Conservation (phyloP, 2,888 invertebrate genomes). For the Podabrus alpinus region DNA sequence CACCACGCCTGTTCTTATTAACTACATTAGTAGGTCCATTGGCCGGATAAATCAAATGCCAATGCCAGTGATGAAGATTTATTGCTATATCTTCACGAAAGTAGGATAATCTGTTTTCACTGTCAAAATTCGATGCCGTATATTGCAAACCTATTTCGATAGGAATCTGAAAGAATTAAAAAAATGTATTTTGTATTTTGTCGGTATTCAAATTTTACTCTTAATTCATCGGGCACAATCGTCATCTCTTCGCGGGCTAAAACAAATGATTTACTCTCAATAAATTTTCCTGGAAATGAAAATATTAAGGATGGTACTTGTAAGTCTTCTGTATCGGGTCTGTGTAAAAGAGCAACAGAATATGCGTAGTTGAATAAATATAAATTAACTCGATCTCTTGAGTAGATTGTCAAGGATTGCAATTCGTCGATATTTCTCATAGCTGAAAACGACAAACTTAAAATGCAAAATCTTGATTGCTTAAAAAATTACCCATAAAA, state of each 20-base stretch:
- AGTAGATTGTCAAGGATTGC: slow-evolving; percentile 69
- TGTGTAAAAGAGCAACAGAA: slow-evolving; percentile 76
- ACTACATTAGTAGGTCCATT: slow-evolving; percentile 67
- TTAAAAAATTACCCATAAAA: slow-evolving; percentile 64
- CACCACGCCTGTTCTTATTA: slow-evolving; percentile 76
- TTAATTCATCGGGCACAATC: slow-evolving; percentile 63
- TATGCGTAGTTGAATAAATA: slow-evolving; percentile 80
- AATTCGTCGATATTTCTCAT: slow-evolving; percentile 74
- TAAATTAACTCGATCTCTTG: slow-evolving; percentile 76
- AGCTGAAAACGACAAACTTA: slow-evolving; percentile 52
- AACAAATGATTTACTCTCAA: slow-evolving; percentile 73
- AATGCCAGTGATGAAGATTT: slow-evolving; percentile 90
- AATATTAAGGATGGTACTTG: slow-evolving; percentile 75
- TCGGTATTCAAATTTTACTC: slow-evolving; percentile 59
- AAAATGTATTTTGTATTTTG: not conserved
- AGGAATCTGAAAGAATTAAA: slow-evolving; percentile 59
- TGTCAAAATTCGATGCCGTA: slow-evolving; percentile 74
- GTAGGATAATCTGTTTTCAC: slow-evolving; percentile 80
- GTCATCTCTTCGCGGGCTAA: slow-evolving; percentile 71
- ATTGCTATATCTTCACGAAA: slow-evolving; percentile 85
- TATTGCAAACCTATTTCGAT: slow-evolving; percentile 74
- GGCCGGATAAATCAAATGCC: slow-evolving; percentile 87
- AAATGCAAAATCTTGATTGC: slow-evolving; percentile 24
- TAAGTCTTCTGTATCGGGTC: slow-evolving; percentile 70
- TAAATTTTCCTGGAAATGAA: slow-evolving; percentile 81